A percentile compares a stretch with the other conserved stretches of the same genome.
These are phyloP conservation scores for Harpegnathos saltator DNA, from an alignment of 1,140 invertebrate genomes.

Conservation along the genomic window DNA sequence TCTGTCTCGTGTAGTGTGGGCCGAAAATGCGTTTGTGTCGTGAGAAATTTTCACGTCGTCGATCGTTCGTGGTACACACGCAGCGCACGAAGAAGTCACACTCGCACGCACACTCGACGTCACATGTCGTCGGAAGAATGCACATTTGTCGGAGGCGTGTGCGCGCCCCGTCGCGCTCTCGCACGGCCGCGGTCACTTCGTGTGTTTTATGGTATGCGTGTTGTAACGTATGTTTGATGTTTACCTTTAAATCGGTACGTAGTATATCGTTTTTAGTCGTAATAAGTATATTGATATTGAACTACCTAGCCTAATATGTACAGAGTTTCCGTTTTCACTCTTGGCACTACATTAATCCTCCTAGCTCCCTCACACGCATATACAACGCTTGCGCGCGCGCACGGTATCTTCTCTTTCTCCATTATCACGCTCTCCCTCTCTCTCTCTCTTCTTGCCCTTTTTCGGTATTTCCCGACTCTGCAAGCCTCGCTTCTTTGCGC, in stretches of 20 bases:
- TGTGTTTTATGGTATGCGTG: constrained; percentile 78
- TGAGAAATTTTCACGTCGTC: background rate
- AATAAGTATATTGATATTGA: constrained; percentile 84
- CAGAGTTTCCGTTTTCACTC: constrained; percentile 79
- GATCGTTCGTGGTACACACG: constrained; percentile 6
- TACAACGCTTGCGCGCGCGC: constrained; percentile 20
- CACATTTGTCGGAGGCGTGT: constrained; percentile 36
- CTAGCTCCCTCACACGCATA: constrained; percentile 46
- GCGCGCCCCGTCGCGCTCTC: constrained; percentile 72
- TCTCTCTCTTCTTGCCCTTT: constrained; percentile 10
- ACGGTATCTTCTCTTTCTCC: constrained; percentile 15
- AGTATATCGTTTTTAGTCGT: constrained; percentile 83
- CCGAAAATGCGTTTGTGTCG: background rate
- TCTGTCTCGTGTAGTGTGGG: no score
- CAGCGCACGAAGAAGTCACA: constrained; percentile 37
- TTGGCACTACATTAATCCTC: constrained; percentile 81
- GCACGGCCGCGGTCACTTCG: constrained; percentile 72
- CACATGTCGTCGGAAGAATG: constrained; percentile 15
- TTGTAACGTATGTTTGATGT: constrained; percentile 74
- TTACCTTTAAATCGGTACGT: constrained; percentile 82
- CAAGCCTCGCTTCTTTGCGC: no score
- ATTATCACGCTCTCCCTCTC: constrained; percentile 17
- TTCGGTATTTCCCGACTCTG: no score
- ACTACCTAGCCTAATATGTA: constrained; percentile 85
- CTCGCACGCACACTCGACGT: constrained; percentile 23